Evolutionary conservation across 1,140 invertebrate species (phyloP), one percentile per base, ranked within the genome.

Genomic region (Lutraria rhynchaena): DNA sequence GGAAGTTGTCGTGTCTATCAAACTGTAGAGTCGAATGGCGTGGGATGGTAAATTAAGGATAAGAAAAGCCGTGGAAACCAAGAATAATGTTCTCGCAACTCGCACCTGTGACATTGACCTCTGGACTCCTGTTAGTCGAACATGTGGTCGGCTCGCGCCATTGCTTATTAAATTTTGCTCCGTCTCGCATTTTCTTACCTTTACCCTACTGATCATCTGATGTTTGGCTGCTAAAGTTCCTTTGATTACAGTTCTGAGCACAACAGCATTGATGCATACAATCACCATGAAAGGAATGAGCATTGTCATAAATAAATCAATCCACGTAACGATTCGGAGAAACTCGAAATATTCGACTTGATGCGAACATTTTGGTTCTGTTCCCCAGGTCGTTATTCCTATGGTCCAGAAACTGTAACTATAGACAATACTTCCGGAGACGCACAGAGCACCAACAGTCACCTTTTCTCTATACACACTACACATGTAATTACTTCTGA

Each of bases 61-160:
- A 0, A 97, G 94, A 89, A 96, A 97, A 0, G 95, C 95, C 1
- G 94, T 95, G 0, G 96, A 96, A 19, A 97, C 95, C 31, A 96
- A 92, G 0, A 97, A 92, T 11, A 97, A 93, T 94, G 96, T 96
- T 89, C 95, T 95, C 2, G 96, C 97, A 22, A 96, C 94, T 87
- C 95, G 95, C 7, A 93, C 92, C 85, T 95, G 95, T 29, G 94
- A 94, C 27, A 93, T 85, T n/a, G 7, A 22, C 22, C 19, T 13
- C 13, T 49, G 35, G 11, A 46, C 17, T 15, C 37, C 27, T 76
- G 13, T 11, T n/a, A 22, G 3, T 49, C 15, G 0, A 29, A 35
- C 4, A 22, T 49, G 29, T 5, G 13, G 22, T 9, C 19, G 46
- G 9, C 3, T 15, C 22, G 1, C n/a, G 3, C n/a, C 0, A 11